Conservation (phyloP, 1,140 invertebrate species). For the Brachionus manjavacas region DNA sequence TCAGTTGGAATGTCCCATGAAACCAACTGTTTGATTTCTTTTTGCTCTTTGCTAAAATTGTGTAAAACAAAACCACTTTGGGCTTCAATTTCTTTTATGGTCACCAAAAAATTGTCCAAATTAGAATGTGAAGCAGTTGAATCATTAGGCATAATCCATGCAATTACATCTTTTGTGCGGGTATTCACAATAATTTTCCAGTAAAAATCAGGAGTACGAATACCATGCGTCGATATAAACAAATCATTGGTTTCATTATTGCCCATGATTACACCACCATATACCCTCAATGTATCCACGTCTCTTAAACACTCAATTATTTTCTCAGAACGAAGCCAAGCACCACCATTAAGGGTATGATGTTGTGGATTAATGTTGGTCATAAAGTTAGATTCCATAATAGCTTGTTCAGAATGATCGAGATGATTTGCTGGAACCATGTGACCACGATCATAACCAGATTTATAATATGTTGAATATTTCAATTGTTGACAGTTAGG, state of each 20-base stretch:
- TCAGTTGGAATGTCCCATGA: neutral
- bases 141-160: slow-evolving; percentile 11
- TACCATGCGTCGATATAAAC: neutral
- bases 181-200: slow-evolving; percentile 8
- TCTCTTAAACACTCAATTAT: neutral
- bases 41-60: neutral
- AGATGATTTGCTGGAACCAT: neutral
- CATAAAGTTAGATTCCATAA: neutral
- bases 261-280: neutral
- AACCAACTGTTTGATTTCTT: neutral
- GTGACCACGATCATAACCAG: slow-evolving; percentile 2
- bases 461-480: neutral
- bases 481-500: neutral
- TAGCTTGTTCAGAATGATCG: neutral
- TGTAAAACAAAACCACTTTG: neutral
- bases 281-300: neutral
- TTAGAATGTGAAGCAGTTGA: neutral
- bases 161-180: neutral
- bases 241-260: neutral
- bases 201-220: neutral
- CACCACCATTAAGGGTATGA: neutral
- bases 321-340: neutral
- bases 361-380: neutral
- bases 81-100: neutral
- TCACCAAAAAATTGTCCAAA: neutral